A percentile compares a stretch with the other conserved stretches of the same genome.
Evolutionary conservation across 2,888 invertebrate genomes (phyloP).

Genomic region (Merodon equestris): DNA sequence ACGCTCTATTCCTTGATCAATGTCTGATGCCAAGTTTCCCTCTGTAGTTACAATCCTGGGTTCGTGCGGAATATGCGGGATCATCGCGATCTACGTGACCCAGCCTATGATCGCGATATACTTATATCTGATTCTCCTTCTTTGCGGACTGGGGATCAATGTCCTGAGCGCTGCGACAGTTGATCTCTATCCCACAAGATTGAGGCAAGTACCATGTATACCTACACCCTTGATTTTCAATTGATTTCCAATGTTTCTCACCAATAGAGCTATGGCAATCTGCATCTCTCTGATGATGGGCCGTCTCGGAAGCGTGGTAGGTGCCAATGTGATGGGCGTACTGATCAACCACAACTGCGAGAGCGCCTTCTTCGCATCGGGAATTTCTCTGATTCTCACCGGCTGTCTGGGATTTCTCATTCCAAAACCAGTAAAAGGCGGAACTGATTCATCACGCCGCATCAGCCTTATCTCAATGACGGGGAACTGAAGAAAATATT

Average conservation of each 20-base stretch:
- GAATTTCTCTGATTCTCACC: slow-evolving; percentile 71
- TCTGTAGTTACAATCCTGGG: slow-evolving; percentile 70
- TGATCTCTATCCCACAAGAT: slow-evolving; percentile 75
- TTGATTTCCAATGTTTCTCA: background rate
- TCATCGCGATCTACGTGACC: slow-evolving; percentile 70
- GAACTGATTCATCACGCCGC: slow-evolving; percentile 67
- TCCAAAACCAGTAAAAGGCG: slow-evolving; percentile 67
- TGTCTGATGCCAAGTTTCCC: background rate
- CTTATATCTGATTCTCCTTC: slow-evolving; percentile 72
- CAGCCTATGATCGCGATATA: slow-evolving; percentile 72
- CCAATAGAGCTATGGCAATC: slow-evolving; percentile 79
- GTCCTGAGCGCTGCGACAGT: slow-evolving; percentile 75
- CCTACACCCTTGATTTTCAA: background rate
- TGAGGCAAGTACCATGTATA: slow-evolving; percentile 71
- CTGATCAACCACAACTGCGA: slow-evolving; percentile 79
- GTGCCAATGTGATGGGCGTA: slow-evolving; percentile 79
- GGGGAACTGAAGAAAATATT: slow-evolving; percentile 70
- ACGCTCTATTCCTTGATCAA: background rate
- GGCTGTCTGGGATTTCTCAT: slow-evolving; percentile 73
- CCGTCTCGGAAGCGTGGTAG: slow-evolving; percentile 79
- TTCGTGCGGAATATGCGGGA: slow-evolving; percentile 72
- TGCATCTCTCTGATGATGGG: slow-evolving; percentile 81
- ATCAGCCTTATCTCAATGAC: slow-evolving; percentile 72
- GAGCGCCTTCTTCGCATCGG: slow-evolving; percentile 76
- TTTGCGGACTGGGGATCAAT: slow-evolving; percentile 73